Percentiles rank a stretch among this genome's conserved stretches.
Evolutionary conservation across 1,140 invertebrate genomes (phyloP).

Genomic region (Coptotermes formosanus): DNA sequence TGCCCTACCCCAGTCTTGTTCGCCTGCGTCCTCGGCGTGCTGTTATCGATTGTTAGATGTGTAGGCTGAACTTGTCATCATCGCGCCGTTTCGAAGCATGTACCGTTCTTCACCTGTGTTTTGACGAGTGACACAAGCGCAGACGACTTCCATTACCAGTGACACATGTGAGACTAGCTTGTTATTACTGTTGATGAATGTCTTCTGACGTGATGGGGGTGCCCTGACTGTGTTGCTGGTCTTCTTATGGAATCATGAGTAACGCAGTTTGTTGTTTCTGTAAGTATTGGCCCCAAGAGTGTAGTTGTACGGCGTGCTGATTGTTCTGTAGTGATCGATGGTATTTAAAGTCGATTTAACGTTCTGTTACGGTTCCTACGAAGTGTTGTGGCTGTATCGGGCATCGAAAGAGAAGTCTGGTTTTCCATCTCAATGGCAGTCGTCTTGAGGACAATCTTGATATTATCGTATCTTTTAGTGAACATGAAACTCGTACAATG

Average conservation of each 20-base stretch:
- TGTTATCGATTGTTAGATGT: background rate
- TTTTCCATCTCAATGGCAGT: no score
- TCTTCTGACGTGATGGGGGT: background rate
- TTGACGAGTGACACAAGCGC: background rate
- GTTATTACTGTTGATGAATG: no score
- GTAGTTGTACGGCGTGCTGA: no score
- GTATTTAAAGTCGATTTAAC: no score
- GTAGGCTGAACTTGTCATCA: background rate
- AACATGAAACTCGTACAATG: no score
- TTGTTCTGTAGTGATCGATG: no score
- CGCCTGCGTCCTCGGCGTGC: background rate
- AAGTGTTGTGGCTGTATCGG: no score
- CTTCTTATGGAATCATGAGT: background rate
- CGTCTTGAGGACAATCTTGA: no score
- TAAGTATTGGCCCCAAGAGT: background rate
- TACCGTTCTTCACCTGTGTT: background rate
- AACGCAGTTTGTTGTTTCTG: conserved; percentile 15
- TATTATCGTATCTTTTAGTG: no score
- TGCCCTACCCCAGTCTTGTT: background rate
- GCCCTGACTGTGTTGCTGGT: background rate
- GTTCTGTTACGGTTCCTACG: no score
- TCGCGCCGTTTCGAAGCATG: background rate
- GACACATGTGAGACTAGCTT: background rate
- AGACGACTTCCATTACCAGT: background rate
- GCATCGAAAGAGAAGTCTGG: no score